Conservation (phyloP, 2,113 vertebrate species). For the Chloroceryle aenea region DNA sequence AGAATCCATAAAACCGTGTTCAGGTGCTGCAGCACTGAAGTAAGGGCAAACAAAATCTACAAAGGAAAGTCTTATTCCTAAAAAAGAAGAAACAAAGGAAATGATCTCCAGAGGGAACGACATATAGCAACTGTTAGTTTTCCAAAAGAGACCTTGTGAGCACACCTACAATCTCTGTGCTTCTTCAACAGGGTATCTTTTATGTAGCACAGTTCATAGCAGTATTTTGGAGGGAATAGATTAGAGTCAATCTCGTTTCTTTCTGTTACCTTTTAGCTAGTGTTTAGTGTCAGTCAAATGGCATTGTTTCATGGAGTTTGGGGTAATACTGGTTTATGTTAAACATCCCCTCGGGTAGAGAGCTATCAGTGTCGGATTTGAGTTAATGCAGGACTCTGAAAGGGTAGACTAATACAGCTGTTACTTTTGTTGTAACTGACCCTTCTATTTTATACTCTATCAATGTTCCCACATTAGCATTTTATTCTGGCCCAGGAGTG, state of each 20-base stretch:
- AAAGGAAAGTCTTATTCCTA: neutral
- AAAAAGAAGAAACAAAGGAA: neutral
- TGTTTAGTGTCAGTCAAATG: neutral
- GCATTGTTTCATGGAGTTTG: neutral
- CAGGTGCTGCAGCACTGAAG: neutral
- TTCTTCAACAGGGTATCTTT: neutral
- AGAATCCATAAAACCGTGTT: neutral
- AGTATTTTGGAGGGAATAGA: neutral
- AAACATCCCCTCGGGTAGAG: neutral
- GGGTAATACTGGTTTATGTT: neutral
- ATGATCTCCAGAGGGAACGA: neutral
- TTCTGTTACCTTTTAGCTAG: neutral
- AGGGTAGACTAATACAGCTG: neutral
- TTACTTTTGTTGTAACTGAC: neutral
- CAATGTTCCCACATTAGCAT: neutral
- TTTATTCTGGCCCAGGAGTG: neutral
- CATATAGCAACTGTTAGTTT: neutral
- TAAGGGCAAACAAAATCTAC: neutral
- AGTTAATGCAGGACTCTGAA: neutral
- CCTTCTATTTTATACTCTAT: accelerated
- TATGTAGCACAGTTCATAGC: neutral
- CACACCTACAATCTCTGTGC: neutral
- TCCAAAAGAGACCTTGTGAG: neutral
- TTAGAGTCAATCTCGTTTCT: neutral
- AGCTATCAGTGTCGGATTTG: neutral